Base-by-base conservation (phyloP, 1,140 invertebrate genomes). In the Melipona quadrifasciata region DNA sequence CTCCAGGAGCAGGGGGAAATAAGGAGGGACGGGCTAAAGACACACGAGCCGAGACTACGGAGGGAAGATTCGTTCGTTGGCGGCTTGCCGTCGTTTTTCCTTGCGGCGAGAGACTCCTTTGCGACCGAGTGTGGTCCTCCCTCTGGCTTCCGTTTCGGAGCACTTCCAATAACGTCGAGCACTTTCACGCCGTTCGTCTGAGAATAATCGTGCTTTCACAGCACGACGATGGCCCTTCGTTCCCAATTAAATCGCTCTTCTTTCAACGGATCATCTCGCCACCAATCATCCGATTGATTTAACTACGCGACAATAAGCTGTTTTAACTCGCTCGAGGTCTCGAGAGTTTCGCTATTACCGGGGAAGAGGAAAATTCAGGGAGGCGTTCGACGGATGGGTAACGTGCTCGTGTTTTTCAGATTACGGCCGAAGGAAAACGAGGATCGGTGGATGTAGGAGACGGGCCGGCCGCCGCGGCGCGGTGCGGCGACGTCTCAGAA, bases 81-180 rank as follows among this genome's bases (percentile, higher is more conserved):
- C 86, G 86, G 86, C 24, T 80, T 88, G 79, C 76, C 87, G 87
- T 64, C n/a, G 71, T 74, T 80, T 88, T 88, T 87, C 84, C 78
- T 74, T 68, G 61, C 71, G 71, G 83, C 53, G 58, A 89, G 58
- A 89, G 70, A 81, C 75, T 86, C 79, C 79, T 75, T 79, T 67
- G 77, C 64, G 70, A 80, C 82, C 71, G 77, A 79, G 80, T 88
- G 85, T n/a, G n/a, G n/a, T 87, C 19, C 19, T 81, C 76, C 84
- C 77, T 39, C 79, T 11, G 68, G 73, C n/a, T 67, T 75, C 73
- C 55, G 67, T 73, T 76, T 68, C 61, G 71, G 80, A 85, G 74
- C 51, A 80, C 84, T 79, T 70, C 74, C 84, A 39, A 78, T 86
- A 89, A 88, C 87, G 83, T 57, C 79, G n/a, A n/a, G n/a, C n/a